Percentiles rank a stretch among this genome's conserved stretches.
These are phyloP conservation scores for Eupithecia centaureata DNA, from an alignment of 2,888 invertebrate genomes.

Conservation along the genomic window DNA sequence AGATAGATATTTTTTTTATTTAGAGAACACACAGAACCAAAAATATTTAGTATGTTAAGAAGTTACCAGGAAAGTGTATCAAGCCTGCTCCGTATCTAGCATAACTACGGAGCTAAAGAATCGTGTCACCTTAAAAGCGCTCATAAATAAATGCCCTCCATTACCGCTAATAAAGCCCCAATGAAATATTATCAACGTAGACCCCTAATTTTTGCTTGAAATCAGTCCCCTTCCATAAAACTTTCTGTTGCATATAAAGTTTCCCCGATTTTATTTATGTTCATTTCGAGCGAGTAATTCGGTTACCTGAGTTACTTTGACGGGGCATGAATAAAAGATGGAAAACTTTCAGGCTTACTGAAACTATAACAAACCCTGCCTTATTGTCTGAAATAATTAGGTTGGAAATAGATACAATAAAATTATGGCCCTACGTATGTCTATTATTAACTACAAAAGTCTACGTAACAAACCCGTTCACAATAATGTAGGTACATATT, in stretches of 20 bases:
- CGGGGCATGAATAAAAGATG: conserved; percentile 7
- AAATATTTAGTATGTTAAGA: no score
- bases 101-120: neutral
- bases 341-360: neutral
- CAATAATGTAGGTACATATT: no score
- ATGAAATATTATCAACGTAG: conserved; percentile 74
- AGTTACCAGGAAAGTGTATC: neutral
- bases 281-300: conserved; percentile 25
- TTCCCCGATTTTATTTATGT: conserved; percentile 60
- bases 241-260: conserved; percentile 75
- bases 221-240: conserved; percentile 67
- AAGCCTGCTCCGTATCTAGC: neutral
- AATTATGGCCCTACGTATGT: neutral
- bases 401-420: neutral
- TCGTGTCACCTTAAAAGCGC: conserved; percentile 38
- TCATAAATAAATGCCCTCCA: conserved; percentile 68
- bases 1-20: no score
- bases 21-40: neutral
- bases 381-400: conserved; percentile 6
- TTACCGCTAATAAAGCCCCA: conserved; percentile 72
- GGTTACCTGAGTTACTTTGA: conserved; percentile 29
- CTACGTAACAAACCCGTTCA: no score
- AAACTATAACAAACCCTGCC: neutral
- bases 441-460: no score
- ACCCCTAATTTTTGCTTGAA: conserved; percentile 62